Percentiles rank a stretch among this genome's conserved stretches.
Evolutionary conservation across 2,888 invertebrate species (phyloP).

Genomic region (Cremastobaeus sp.): DNA sequence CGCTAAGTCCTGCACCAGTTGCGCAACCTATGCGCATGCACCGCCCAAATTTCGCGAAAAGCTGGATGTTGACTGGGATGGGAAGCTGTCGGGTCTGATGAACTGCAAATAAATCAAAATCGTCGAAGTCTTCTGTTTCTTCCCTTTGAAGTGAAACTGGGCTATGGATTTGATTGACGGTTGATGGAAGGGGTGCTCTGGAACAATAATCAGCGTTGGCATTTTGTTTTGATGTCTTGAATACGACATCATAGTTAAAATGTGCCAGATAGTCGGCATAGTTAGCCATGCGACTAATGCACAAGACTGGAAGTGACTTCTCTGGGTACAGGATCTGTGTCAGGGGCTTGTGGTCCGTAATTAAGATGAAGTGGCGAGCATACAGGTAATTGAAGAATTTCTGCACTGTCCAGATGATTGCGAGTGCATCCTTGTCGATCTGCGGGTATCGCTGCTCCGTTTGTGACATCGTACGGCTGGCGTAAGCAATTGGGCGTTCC

Average conservation of each 20-base stretch:
- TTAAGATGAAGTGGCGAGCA: no score
- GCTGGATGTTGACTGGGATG: no score
- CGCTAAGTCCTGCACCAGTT: no score
- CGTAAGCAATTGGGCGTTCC: no score
- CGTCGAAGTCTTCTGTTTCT: constrained; percentile 4
- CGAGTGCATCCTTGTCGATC: constrained; percentile 9
- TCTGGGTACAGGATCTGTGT: background rate
- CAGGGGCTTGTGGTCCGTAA: background rate
- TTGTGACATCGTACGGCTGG: no score
- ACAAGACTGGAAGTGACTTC: no score
- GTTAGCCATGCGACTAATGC: constrained; percentile 6
- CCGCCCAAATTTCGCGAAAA: no score
- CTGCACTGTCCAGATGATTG: background rate
- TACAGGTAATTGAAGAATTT: constrained; percentile 1
- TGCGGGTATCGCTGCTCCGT: no score
- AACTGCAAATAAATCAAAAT: background rate
- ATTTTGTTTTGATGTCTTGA: background rate
- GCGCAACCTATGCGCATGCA: no score
- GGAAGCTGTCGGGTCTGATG: background rate
- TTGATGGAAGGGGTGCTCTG: background rate
- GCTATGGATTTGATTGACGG: background rate
- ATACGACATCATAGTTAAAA: background rate
- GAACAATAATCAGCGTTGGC: no score
- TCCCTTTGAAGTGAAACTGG: background rate
- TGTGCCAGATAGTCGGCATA: constrained; percentile 10